Conservation (phyloP, 2,113 vertebrate genomes). For the Lophura nycthemera region DNA sequence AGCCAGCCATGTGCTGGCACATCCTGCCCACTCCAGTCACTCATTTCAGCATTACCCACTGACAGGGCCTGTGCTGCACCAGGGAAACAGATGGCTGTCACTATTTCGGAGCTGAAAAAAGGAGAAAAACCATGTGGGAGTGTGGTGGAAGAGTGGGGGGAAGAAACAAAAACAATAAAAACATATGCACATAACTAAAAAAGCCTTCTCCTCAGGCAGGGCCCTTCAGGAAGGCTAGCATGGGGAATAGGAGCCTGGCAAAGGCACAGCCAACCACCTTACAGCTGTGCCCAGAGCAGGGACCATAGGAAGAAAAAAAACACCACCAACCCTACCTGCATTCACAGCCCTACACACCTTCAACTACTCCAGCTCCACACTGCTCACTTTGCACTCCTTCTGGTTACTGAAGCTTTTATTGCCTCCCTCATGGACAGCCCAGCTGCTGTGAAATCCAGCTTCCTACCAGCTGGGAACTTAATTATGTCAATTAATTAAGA, state of each 20-base stretch:
- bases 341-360: neutral
- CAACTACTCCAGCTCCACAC: neutral
- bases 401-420: neutral
- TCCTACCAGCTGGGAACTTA: neutral
- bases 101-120: neutral
- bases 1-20: neutral
- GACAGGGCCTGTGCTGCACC: neutral
- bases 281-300: neutral
- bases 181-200: neutral
- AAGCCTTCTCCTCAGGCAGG: neutral
- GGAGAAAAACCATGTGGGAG: neutral
- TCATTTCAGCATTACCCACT: conserved; percentile 6
- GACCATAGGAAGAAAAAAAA: neutral
- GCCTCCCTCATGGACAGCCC: neutral
- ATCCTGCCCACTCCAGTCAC: conserved; percentile 8
- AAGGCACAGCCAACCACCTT: neutral
- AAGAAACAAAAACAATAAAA: neutral
- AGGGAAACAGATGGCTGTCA: conserved; percentile 29
- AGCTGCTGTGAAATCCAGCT: neutral
- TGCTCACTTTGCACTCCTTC: neutral
- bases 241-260: accelerated
- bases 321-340: neutral
- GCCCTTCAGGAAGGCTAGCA: neutral
- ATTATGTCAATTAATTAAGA: conserved; percentile 24
- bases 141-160: neutral